Evolutionary conservation across 2,113 vertebrate genomes (phyloP).

Genomic region (Rhombomys opimus): DNA sequence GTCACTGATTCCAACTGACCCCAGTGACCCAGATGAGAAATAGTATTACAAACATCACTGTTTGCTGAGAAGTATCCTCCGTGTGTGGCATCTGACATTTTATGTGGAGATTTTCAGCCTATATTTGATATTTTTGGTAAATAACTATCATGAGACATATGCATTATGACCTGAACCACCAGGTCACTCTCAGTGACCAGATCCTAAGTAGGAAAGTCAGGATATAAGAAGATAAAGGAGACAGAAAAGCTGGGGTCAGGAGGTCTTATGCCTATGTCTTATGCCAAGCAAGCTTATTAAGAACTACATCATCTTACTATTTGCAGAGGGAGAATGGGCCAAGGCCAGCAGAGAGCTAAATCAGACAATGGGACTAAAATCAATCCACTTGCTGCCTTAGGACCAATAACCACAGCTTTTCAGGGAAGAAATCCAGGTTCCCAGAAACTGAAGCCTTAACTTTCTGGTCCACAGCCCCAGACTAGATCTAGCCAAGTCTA

Average conservation of each 20-base stretch:
- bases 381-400: background rate
- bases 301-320: background rate
- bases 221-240: background rate
- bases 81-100: background rate
- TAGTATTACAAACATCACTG: background rate
- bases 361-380: background rate
- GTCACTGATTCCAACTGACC: background rate
- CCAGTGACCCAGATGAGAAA: background rate
- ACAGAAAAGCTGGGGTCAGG: background rate
- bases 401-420: background rate
- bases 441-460: background rate
- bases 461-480: background rate
- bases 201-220: background rate
- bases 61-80: no score
- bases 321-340: background rate
- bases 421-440: background rate
- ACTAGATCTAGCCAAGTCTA: background rate
- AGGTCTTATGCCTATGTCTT: background rate
- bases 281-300: background rate
- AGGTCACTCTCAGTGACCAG: background rate
- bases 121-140: background rate
- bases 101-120: background rate
- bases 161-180: background rate
- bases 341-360: background rate
- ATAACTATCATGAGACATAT: background rate